Conservation (phyloP, 2,113 vertebrate species). For the Lutjanus erythropterus region DNA sequence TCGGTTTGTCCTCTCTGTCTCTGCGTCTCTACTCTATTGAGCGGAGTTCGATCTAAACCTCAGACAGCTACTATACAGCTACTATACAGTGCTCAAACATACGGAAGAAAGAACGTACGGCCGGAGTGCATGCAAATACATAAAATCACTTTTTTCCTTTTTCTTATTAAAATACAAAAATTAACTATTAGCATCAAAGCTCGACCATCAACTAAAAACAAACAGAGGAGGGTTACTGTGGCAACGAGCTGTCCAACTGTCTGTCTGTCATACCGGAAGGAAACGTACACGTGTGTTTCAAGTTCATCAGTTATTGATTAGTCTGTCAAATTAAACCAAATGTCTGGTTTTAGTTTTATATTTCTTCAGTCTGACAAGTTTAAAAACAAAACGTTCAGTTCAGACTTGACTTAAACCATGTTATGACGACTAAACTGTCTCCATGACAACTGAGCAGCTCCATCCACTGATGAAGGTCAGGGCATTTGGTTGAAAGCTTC, state of each 20-base stretch:
- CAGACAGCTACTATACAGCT: slow-evolving; percentile 86
- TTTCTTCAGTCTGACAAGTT: not conserved
- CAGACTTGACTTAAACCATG: no score
- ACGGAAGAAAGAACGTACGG: slow-evolving; percentile 90
- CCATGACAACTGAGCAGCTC: not conserved
- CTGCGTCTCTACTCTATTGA: slow-evolving; percentile 55
- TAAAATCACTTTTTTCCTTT: slow-evolving; percentile 87
- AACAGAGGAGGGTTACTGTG: slow-evolving; percentile 65
- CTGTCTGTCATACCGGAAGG: slow-evolving; percentile 16
- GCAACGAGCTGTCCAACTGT: slow-evolving; percentile 57
- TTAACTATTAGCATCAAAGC: slow-evolving; percentile 79
- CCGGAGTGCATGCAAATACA: slow-evolving; percentile 97
- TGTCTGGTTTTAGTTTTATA: not conserved
- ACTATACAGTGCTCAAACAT: slow-evolving; percentile 92
- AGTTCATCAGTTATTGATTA: not conserved
- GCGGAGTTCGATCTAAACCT: slow-evolving; percentile 65
- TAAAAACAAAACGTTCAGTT: not conserved
- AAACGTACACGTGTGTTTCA: not conserved
- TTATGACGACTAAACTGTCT: not conserved
- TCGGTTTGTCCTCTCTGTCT: slow-evolving; percentile 71
- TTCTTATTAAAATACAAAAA: slow-evolving; percentile 91
- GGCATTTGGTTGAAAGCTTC: not conserved
- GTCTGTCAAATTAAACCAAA: not conserved
- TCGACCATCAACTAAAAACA: slow-evolving; percentile 78
- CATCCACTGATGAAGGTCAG: not conserved